Evolutionary conservation across 2,797 vertebrate genomes (phyloP).

Genomic region (Carcharodon carcharias): DNA sequence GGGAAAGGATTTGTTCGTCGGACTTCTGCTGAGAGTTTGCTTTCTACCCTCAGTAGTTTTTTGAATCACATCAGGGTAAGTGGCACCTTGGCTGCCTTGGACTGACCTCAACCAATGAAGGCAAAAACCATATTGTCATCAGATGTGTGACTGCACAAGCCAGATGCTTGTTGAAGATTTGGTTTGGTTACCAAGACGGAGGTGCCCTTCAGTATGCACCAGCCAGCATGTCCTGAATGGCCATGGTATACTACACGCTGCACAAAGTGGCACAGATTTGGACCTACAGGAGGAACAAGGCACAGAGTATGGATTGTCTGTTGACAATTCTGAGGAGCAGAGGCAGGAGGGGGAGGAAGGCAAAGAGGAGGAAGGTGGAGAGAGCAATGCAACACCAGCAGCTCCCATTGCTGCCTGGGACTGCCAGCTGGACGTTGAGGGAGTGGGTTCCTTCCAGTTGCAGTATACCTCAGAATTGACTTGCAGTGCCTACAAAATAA

Average conservation of each 20-base stretch:
- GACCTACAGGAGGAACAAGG: background rate
- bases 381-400: background rate
- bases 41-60: too few relatives aligned
- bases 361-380: background rate
- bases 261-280: background rate
- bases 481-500: background rate
- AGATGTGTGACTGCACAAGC: background rate
- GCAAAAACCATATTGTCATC: background rate
- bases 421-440: background rate
- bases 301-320: too few relatives aligned
- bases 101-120: background rate
- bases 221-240: background rate
- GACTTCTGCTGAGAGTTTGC: too few relatives aligned
- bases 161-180: background rate
- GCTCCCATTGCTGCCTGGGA: background rate
- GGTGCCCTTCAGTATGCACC: background rate
- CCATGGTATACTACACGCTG: background rate
- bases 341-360: background rate
- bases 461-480: background rate
- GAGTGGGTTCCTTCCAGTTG: background rate
- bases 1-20: too few relatives aligned
- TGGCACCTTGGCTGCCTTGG: too few relatives aligned
- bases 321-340: background rate
- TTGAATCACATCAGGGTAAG: too few relatives aligned
- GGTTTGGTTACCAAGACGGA: background rate